Evolutionary conservation across 1,140 invertebrate genomes (phyloP).

Genomic region (Yoshiicerus persimilis): DNA sequence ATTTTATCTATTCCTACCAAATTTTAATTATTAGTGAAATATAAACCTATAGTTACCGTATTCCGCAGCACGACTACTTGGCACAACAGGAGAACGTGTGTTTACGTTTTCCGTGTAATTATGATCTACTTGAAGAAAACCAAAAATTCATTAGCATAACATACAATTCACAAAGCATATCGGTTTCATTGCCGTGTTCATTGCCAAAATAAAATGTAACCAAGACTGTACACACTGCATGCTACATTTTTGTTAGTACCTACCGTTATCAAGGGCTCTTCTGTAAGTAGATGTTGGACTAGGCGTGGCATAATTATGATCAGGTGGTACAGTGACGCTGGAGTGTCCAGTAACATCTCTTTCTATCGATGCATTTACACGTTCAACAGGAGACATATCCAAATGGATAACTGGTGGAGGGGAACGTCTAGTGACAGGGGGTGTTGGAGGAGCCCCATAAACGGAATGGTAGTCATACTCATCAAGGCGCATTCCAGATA

Average conservation of each 20-base stretch:
- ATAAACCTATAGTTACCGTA: too few species aligned
- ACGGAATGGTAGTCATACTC: not conserved
- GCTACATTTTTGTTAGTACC: not conserved
- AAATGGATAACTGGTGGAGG: not conserved
- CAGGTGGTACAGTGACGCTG: not conserved
- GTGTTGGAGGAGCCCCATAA: not conserved
- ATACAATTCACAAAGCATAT: not conserved
- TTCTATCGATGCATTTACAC: not conserved
- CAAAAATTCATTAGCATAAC: not conserved
- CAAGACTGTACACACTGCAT: not conserved
- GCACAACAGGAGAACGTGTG: not conserved
- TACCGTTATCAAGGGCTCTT: not conserved
- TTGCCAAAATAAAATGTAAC: not conserved
- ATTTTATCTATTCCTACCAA: too few species aligned
- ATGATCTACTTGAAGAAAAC: not conserved
- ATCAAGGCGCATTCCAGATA: conserved; percentile 6
- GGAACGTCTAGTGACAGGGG: not conserved
- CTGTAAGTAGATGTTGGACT: not conserved
- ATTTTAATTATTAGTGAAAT: too few species aligned
- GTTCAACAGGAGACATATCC: not conserved
- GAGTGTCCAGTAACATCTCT: not conserved
- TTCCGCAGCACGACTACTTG: not conserved
- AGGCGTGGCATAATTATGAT: not conserved
- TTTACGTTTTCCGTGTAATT: not conserved
- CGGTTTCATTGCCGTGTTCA: not conserved